Base-by-base conservation (phyloP, 1,140 invertebrate genomes). In the Lordiphosa mommai region DNA sequence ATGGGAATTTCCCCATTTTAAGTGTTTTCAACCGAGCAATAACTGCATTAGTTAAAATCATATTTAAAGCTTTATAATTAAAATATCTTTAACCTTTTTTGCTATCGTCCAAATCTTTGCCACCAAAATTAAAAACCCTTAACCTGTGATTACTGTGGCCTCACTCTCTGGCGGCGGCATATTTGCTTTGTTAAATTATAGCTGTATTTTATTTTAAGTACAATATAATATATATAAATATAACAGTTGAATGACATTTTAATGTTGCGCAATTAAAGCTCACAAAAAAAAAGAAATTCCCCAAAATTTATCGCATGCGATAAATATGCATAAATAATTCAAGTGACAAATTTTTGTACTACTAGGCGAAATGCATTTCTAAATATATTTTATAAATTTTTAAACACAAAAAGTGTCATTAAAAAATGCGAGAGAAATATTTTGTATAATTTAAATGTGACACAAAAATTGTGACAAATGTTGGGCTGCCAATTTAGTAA, bases 231-330 rank as follows among this genome's bases (percentile, higher is more conserved):
- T n/a, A n/a, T n/a, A n/a, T n/a, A n/a, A n/a, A n/a, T n/a, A n/a
- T 44, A 43, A 84, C 63, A 49, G 76, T 82, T 84, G 76, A 82
- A 82, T 82, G 76, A 82, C 76, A 84, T 76, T 84, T 82, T 76
- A 82, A 82, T 84, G 77, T 46, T 56, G 27, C 8, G 47, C 76
- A 82, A 82, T 82, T 82, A 76, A 84, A 70, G 51, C 59, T 30
- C 20, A n/a, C 47, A 23, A 46, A 61, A 46, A 23, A 7, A 50
- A 8, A 17, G 10, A 23, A 40, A 44, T 60, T 48, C 49, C 53
- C 67, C 40, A 56, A 63, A 56, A 80, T 71, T 61, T 71, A 67
- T 82, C 61, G 47, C 64, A 72, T 72, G 73, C 73, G 69, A 72
- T 38, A 59, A 56, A 12, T 20, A 20, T 20, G 17, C 17, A 20